Evolutionary conservation across 2,113 vertebrate genomes (phyloP).

Genomic region (Lepidothrix coronata): DNA sequence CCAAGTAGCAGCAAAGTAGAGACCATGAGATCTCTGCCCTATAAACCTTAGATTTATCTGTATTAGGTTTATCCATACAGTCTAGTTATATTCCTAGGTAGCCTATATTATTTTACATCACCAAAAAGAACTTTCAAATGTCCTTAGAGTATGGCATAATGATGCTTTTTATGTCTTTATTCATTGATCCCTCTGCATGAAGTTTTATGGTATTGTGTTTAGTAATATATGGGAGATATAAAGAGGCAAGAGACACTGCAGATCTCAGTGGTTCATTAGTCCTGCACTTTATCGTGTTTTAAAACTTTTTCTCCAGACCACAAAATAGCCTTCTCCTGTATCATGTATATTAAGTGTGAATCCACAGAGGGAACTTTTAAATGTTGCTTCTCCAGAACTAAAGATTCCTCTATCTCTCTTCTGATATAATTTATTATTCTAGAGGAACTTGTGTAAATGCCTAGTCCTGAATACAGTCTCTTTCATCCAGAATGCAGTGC

Average conservation of each 20-base stretch:
- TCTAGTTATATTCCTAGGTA: not conserved
- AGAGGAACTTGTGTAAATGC: not conserved
- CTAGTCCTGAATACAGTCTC: not conserved
- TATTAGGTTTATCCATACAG: not conserved
- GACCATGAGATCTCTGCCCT: not conserved
- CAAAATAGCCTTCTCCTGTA: conserved; percentile 10
- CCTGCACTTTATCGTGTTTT: not conserved
- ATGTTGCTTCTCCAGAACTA: not conserved
- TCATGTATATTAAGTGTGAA: not conserved
- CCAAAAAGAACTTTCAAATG: not conserved
- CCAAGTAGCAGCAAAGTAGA: not conserved
- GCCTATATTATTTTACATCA: not conserved
- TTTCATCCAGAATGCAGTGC: not conserved
- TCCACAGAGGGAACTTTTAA: not conserved
- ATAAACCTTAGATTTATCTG: not conserved
- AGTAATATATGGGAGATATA: not conserved
- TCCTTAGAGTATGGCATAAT: not conserved
- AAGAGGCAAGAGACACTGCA: conserved; percentile 25
- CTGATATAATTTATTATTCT: not conserved
- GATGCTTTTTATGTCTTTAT: conserved; percentile 16
- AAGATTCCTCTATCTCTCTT: not conserved
- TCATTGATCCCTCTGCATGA: not conserved
- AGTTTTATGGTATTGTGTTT: conserved; percentile 1
- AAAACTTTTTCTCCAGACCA: conserved; percentile 12
- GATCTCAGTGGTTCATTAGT: conserved; percentile 15